These are phyloP conservation scores for Mus pahari DNA, from an alignment of 2,113 vertebrate genomes.

Conservation along the genomic window DNA sequence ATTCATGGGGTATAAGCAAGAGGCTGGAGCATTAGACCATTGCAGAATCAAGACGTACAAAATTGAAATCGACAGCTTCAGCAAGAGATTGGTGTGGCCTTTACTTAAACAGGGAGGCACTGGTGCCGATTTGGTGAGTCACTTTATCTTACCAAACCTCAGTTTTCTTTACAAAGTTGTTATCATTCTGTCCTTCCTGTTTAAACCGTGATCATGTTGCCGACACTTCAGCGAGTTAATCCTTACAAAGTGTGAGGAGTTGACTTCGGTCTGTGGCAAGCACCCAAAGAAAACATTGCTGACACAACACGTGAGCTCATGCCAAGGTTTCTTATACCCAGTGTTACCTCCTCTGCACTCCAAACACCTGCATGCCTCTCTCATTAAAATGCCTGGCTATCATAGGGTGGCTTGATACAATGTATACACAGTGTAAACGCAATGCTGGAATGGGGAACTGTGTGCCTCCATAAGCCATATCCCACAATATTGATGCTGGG, in stretches of 20 bases:
- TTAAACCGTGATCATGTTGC: not conserved
- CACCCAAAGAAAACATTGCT: not conserved
- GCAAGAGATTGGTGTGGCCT: not conserved
- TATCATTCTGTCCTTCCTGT: not conserved
- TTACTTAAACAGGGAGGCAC: not conserved
- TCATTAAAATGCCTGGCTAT: not conserved
- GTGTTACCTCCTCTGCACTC: not conserved
- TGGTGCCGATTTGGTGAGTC: not conserved
- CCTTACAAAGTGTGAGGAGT: not conserved
- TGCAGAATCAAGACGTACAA: not conserved
- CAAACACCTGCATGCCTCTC: not conserved
- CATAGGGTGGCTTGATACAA: not conserved
- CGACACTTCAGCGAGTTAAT: not conserved
- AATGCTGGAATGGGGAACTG: not conserved
- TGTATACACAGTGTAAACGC: not conserved
- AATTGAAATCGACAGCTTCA: not conserved
- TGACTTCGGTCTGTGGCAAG: not conserved
- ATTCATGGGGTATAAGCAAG: not conserved
- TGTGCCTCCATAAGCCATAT: not conserved
- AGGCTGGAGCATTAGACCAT: not conserved
- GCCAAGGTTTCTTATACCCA: not conserved
- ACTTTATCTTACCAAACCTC: not conserved
- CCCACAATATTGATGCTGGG: not conserved
- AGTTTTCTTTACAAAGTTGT: not conserved
- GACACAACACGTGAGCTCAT: not conserved